phyloP scores from a whole-genome alignment of 2,113 vertebrate species.

The Gopherus evgoodei region DNA sequence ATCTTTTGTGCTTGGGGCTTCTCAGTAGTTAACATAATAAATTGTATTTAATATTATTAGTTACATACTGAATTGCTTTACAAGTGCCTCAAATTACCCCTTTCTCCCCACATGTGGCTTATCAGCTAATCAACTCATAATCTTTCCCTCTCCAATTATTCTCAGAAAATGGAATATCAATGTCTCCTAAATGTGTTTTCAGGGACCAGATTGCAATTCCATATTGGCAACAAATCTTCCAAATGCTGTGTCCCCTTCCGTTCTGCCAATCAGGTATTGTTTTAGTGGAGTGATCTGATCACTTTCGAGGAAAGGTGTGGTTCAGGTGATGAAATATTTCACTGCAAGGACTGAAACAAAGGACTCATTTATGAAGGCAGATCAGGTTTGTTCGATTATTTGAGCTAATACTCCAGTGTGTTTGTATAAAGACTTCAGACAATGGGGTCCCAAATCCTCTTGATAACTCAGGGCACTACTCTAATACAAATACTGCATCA shows the following conservation, averaged over 20 bases:
- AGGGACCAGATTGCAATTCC: not conserved
- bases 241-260: not conserved
- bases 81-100: not conserved
- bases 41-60: not conserved
- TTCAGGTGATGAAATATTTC: slow-evolving; percentile 21
- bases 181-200: not conserved
- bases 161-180: not conserved
- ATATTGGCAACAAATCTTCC: not conserved
- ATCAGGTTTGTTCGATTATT: not conserved
- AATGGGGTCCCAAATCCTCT: not conserved
- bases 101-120: not conserved
- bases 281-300: not conserved
- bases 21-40: not conserved
- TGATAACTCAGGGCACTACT: not conserved
- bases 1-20: not conserved
- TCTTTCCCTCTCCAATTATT: not conserved
- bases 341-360: not conserved
- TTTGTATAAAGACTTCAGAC: not conserved
- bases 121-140: not conserved
- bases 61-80: not conserved
- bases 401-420: not conserved
- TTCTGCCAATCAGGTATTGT: not conserved
- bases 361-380: not conserved
- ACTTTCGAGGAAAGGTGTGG: not conserved
- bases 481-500: not conserved